Conservation (phyloP, 2,113 vertebrate species). For the Dascyllus trimaculatus region DNA sequence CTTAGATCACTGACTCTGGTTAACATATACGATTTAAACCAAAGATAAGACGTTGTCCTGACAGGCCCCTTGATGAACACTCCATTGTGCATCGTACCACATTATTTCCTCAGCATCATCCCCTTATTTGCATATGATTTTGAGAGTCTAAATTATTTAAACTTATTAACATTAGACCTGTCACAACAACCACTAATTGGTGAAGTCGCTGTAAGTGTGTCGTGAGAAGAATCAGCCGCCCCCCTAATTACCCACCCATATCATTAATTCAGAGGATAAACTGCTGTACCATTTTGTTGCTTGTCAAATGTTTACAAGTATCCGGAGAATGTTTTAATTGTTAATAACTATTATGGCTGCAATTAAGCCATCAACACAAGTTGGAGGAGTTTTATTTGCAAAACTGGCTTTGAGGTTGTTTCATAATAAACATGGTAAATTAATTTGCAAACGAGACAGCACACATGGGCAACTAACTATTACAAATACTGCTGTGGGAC, state of each 20-base stretch:
- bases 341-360: constrained; percentile 64
- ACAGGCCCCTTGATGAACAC: not conserved
- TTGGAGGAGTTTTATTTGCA: constrained; percentile 11
- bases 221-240: constrained; percentile 42
- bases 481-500: not conserved
- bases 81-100: not conserved
- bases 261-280: constrained; percentile 80
- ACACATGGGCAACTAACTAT: not conserved
- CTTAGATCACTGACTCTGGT: constrained; percentile 44
- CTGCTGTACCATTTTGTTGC: constrained; percentile 78
- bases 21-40: not conserved
- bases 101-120: constrained; percentile 54
- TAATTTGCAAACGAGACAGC: not conserved
- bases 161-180: constrained; percentile 71
- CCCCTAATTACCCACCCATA: constrained; percentile 59
- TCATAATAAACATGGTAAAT: not conserved
- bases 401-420: not conserved
- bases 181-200: constrained; percentile 74
- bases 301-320: constrained; percentile 79
- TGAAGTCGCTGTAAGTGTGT: constrained; percentile 47
- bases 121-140: constrained; percentile 57
- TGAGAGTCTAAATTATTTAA: constrained; percentile 74
- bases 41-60: constrained; percentile 12
- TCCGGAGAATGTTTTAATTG: constrained; percentile 71
- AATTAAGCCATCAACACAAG: constrained; percentile 26